Base-by-base conservation (phyloP, 2,888 invertebrate genomes). In the Fragum whitleyi region DNA sequence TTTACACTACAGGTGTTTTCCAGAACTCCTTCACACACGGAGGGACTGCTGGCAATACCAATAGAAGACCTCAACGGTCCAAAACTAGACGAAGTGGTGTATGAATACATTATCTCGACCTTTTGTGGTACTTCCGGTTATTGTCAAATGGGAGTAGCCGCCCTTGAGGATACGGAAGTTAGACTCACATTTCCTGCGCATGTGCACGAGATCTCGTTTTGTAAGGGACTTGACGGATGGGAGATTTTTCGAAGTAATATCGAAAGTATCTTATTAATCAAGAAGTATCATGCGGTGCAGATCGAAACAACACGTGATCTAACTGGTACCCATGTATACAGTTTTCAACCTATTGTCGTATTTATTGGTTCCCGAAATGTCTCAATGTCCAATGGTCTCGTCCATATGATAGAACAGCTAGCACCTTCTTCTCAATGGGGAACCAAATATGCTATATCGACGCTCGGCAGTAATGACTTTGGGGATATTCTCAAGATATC, bases 401-500 rank as follows among this genome's bases (percentile, higher is more conserved):
- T 71, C 6, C 83, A 83, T 36, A 79, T 74, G 16, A 57, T 79
- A 19, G 83, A 83, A 57, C 83, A 83, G 62, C 57, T 83, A 16
- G 36, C 65, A 16, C 83, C 83, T 7, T 32, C 73, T 6, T 70
- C 74, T 19, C 74, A 70, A 23, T 83, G 83, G 83, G 79, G 83
- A 14, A 74, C 53, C 19, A 79, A 79, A 57, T 77, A 51, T 53
- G 39, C 69, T 3, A 69, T 79, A 0, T 9, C 19, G n/a, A 59
- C 74, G 0, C 9, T 74, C 2, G 62, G 61, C 7, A 32, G 2
- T 3, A 79, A 55, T 19, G 68, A 55, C 26, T 83, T 72, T 39
- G 83, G 83, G 9, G 83, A 83, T 21, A 68, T 83, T 0, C 9
- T 83, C n/a, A 74, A 69, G 68, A 74, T 83, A 14, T 51, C 74